Evolutionary conservation across 2,113 vertebrate genomes (phyloP).

Genomic region (Microcebus ravelobensis): DNA sequence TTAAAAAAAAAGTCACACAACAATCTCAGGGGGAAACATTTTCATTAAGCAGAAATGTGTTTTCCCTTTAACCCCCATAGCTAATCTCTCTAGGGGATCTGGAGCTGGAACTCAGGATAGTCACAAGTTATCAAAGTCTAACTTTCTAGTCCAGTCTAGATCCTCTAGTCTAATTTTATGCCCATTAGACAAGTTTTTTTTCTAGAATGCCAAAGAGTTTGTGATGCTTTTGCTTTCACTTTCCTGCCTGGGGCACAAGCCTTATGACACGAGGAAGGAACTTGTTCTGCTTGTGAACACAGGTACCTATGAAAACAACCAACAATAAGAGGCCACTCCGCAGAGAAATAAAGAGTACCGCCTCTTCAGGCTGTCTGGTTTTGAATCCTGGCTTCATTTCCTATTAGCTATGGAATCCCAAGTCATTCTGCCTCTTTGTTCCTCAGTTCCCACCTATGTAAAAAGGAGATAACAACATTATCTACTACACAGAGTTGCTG

Average conservation of each 20-base stretch:
- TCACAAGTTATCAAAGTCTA: background rate
- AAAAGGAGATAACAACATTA: background rate
- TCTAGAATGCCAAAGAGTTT: background rate
- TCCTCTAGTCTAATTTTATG: background rate
- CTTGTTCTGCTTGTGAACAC: background rate
- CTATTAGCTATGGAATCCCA: background rate
- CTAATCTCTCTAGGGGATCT: background rate
- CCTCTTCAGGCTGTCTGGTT: background rate
- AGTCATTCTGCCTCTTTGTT: background rate
- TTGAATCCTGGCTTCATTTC: background rate
- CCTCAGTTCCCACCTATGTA: background rate
- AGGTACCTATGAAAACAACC: rapidly evolving
- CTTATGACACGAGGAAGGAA: background rate
- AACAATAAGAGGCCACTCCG: rapidly evolving
- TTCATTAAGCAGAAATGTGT: background rate
- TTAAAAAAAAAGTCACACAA: slow-evolving; percentile 25
- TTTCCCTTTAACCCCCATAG: background rate
- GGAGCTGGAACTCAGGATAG: background rate
- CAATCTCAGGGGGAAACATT: background rate
- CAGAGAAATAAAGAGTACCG: background rate
- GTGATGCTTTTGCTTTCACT: background rate
- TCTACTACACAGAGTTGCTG: background rate
- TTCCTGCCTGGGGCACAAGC: background rate
- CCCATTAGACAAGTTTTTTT: background rate
- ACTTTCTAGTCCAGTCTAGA: background rate